Base-by-base conservation (phyloP, 2,797 vertebrate genomes). In the Babyrousa celebensis region DNA sequence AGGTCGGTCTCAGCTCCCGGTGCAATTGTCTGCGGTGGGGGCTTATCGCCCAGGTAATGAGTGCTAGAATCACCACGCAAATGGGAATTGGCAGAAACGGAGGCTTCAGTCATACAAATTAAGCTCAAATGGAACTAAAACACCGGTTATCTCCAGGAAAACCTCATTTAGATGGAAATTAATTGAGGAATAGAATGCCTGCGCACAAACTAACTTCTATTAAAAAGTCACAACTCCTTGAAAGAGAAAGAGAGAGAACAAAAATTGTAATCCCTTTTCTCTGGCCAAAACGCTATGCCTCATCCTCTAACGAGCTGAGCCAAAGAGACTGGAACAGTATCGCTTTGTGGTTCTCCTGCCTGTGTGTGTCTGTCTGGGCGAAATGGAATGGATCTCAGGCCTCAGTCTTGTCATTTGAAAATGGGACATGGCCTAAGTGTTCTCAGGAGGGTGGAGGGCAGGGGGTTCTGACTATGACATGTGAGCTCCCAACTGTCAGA, bases 151-250 rank as follows among this genome's bases (percentile, higher is more conserved):
- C 97, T 95, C 91, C 1, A n/a, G 83, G 95, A 94, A 94, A 98
- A 96, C 91, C 82, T 97, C 94, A 89, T 29, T 97, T 97, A 96
- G 96, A 96, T 97, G 96, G 98, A 98, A 98, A 96, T 94, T 95
- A 97, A 86, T 89, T 79, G 96, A 93, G 70, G 90, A 97, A 89
- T 77, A 83, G 95, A 87, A 97, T 68, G 88, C 90, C 94, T 91
- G 58, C 1, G 68, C 92, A 96, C 10, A 63, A 92, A 96, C 77
- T 92, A 97, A 93, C 83, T 97, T 97, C 94, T 97, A 7, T 92
- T 93, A 95, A 95, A 95, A 97, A 97, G 95, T 94, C 36, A 74
- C 84, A 96, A 68, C 32, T 83, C 78, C 32, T 80, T 95, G 90
- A 65, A 72, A 83, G 32, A 67, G 5, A 54, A 12, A 80, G 1